Conservation (phyloP, 2,797 vertebrate species). For the Platalea minor region DNA sequence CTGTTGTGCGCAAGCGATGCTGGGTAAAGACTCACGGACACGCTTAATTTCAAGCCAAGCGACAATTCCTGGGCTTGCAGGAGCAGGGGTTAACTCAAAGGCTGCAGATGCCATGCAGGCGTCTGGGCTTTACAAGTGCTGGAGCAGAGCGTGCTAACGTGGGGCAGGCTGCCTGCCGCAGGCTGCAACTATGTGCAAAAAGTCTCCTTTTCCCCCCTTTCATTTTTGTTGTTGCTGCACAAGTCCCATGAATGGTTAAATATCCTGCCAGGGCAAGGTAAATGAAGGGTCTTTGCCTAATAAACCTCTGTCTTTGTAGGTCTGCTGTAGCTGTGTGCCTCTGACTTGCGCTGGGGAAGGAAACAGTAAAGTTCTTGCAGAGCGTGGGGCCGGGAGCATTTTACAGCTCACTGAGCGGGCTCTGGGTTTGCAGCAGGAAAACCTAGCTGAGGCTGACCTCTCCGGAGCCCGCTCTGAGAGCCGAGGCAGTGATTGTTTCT, state of each 20-base stretch:
- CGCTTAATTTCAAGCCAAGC: background rate
- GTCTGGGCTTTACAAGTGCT: background rate
- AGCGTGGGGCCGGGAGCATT: rapidly evolving
- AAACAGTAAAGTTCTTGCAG: slow-evolving; percentile 45
- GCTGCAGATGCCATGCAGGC: background rate
- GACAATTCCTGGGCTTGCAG: background rate
- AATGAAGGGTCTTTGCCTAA: slow-evolving; percentile 31
- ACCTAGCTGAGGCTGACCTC: background rate
- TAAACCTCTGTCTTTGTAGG: background rate
- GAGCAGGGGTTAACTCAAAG: background rate
- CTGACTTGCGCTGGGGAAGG: slow-evolving; percentile 24
- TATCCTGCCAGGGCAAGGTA: background rate
- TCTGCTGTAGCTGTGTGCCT: background rate
- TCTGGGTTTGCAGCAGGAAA: background rate
- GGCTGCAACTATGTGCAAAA: background rate
- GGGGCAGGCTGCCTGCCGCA: background rate
- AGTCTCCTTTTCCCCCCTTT: background rate
- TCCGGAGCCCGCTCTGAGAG: background rate
- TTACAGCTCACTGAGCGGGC: background rate
- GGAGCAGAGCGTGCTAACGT: background rate
- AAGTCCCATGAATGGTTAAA: slow-evolving; percentile 1
- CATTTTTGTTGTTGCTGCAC: background rate
- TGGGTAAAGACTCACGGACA: background rate
- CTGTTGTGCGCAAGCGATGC: rapidly evolving
- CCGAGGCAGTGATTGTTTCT: slow-evolving; percentile 11